These are phyloP conservation scores for Micromussa lordhowensis DNA, from an alignment of 92 coral and sea anemone genomes.

Conservation along the genomic window DNA sequence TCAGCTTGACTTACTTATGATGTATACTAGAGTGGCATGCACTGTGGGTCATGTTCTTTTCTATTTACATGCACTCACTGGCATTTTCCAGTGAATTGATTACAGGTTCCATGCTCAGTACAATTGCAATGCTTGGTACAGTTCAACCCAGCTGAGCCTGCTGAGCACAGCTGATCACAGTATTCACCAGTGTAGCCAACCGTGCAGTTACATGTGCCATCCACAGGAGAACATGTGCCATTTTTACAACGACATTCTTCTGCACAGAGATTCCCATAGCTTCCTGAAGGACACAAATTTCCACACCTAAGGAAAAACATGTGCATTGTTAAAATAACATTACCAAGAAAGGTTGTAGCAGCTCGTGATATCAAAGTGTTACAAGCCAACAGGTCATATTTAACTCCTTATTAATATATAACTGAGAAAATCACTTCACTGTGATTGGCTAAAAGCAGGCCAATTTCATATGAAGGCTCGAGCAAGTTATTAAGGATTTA, in stretches of 20 bases:
- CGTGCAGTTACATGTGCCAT: slow-evolving; percentile 88
- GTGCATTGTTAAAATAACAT: background rate
- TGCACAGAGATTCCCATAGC: slow-evolving; percentile 68
- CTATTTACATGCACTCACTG: slow-evolving; percentile 62
- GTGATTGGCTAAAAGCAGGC: too few species aligned
- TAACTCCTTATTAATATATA: too few species aligned
- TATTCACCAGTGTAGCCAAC: slow-evolving; percentile 83
- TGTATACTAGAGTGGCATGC: background rate
- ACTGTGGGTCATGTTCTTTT: background rate
- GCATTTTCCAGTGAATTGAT: slow-evolving; percentile 90
- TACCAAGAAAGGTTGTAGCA: background rate
- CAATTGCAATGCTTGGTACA: slow-evolving; percentile 85
- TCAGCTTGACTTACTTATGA: background rate
- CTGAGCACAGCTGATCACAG: slow-evolving; percentile 78
- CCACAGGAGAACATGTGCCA: slow-evolving; percentile 78
- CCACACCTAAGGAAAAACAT: slow-evolving; percentile 57
- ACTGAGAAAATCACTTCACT: too few species aligned
- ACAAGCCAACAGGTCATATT: too few species aligned
- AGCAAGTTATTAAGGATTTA: too few species aligned
- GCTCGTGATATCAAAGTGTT: too few species aligned
- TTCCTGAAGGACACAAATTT: slow-evolving; percentile 63
- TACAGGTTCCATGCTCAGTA: slow-evolving; percentile 81
- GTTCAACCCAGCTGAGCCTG: slow-evolving; percentile 69
- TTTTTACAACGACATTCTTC: slow-evolving; percentile 75
- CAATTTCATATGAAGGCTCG: too few species aligned